A percentile compares a stretch with the other conserved stretches of the same genome.
Evolutionary conservation across 2,888 invertebrate genomes (phyloP).

Genomic region (Melangyna quadrimaculata): DNA sequence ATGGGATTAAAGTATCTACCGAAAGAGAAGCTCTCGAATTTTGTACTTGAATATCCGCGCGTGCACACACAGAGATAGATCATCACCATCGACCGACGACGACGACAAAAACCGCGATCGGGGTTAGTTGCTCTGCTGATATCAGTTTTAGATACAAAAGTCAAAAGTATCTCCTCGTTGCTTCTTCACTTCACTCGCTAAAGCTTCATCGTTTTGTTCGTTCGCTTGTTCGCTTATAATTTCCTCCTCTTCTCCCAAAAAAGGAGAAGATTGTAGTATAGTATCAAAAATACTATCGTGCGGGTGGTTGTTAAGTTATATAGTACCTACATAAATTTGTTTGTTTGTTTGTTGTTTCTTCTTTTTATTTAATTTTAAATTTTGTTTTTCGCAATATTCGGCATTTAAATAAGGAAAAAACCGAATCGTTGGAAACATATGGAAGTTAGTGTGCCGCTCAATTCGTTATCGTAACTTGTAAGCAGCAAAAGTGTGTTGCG

Average conservation of each 20-base stretch:
- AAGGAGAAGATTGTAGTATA: constrained; percentile 65
- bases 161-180: constrained; percentile 63
- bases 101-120: constrained; percentile 57
- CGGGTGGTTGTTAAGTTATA: constrained; percentile 66
- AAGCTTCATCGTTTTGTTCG: constrained; percentile 66
- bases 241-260: constrained; percentile 53
- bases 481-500: constrained; percentile 51
- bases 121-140: constrained; percentile 69
- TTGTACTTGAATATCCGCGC: constrained; percentile 66
- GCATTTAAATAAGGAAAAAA: constrained; percentile 71
- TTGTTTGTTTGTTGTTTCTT: constrained; percentile 5
- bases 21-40: constrained; percentile 69
- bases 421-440: constrained; percentile 66
- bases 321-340: too few relatives aligned
- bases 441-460: constrained; percentile 68
- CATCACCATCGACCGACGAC: constrained; percentile 47
- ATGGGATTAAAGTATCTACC: constrained; percentile 71
- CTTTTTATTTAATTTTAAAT: constrained; percentile 33
- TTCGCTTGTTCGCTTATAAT: constrained; percentile 30
- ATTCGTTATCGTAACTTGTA: constrained; percentile 66
- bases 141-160: constrained; percentile 59
- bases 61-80: constrained; percentile 49
- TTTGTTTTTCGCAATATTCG: constrained; percentile 54
- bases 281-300: constrained; percentile 58
- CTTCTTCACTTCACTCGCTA: constrained; percentile 68